A percentile compares a stretch with the other conserved stretches of the same genome.
Conservation (phyloP, 2,888 invertebrate genomes). For the Conchocele bisecta region DNA sequence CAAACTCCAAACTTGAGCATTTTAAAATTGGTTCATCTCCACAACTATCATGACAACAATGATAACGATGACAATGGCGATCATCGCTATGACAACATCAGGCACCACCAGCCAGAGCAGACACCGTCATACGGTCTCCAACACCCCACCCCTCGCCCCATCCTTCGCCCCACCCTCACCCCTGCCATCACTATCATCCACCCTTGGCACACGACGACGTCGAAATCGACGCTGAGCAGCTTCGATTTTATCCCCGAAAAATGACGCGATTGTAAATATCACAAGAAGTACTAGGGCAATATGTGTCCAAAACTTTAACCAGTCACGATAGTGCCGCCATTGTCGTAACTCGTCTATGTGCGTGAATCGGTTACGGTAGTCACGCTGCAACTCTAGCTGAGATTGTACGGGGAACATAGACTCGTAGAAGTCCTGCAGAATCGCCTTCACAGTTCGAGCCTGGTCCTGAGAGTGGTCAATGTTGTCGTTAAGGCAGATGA, state of each 20-base stretch:
- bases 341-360: conserved; percentile 85
- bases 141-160: background rate
- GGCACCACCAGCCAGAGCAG: conserved; percentile 77
- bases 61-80: conserved; percentile 54
- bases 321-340: conserved; percentile 84
- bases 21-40: conserved; percentile 59
- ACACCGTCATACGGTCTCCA: conserved; percentile 78
- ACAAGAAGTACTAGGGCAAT: conserved; percentile 74
- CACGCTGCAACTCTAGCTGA: conserved; percentile 88
- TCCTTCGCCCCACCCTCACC: conserved; percentile 6
- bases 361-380: conserved; percentile 88
- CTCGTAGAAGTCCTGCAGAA: conserved; percentile 90
- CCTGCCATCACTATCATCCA: conserved; percentile 7
- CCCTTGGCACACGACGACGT: conserved; percentile 36
- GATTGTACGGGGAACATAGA: conserved; percentile 89
- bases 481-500: conserved; percentile 92
- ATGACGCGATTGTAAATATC: conserved; percentile 75
- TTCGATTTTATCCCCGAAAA: conserved; percentile 77
- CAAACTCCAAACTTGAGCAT: conserved; percentile 14
- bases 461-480: conserved; percentile 86
- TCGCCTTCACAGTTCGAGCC: conserved; percentile 87
- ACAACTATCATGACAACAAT: conserved; percentile 55
- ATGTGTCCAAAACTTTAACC: conserved; percentile 78
- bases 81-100: conserved; percentile 67
- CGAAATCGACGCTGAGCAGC: conserved; percentile 59